Conservation (phyloP, 2,888 invertebrate species). For the Pammene fasciana region DNA sequence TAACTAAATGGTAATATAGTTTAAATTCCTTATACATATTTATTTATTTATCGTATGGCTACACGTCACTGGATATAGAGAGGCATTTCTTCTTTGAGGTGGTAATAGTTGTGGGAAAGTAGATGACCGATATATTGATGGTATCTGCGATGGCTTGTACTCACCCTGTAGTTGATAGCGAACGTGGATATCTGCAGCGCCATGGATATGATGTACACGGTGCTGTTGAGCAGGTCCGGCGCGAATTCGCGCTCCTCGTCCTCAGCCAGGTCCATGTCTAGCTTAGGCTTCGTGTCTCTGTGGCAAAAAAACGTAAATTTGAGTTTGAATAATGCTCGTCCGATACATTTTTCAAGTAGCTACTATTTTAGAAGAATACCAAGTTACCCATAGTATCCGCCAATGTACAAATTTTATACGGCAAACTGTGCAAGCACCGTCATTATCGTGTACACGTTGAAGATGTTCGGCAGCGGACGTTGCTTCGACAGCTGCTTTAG, state of each 20-base stretch:
- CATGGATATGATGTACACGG: constrained; percentile 99
- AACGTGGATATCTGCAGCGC: constrained; percentile 99
- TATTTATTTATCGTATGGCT: no score
- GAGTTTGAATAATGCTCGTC: no score
- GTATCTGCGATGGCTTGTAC: constrained; percentile 25
- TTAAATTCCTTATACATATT: neutral
- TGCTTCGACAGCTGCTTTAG: constrained; percentile 95
- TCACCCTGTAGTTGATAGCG: constrained; percentile 98
- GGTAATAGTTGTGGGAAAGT: no score
- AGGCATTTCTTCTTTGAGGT: no score
- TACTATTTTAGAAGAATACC: no score
- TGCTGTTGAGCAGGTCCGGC: constrained; percentile 97
- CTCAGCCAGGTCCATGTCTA: constrained; percentile 85
- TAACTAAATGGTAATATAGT: neutral
- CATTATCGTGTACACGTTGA: constrained; percentile 97
- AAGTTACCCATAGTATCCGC: no score
- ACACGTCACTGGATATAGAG: no score
- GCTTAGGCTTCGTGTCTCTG: constrained; percentile 84
- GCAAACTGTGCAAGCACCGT: constrained; percentile 97
- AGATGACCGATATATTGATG: no score
- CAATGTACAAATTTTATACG: no score
- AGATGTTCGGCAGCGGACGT: constrained; percentile 98
- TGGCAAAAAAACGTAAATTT: constrained; percentile 38
- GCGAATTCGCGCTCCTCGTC: constrained; percentile 93
- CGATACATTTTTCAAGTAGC: no score